A percentile compares a stretch with the other conserved stretches of the same genome.
Evolutionary conservation across 2,113 vertebrate genomes (phyloP).

Genomic region (Pedionomus torquatus): DNA sequence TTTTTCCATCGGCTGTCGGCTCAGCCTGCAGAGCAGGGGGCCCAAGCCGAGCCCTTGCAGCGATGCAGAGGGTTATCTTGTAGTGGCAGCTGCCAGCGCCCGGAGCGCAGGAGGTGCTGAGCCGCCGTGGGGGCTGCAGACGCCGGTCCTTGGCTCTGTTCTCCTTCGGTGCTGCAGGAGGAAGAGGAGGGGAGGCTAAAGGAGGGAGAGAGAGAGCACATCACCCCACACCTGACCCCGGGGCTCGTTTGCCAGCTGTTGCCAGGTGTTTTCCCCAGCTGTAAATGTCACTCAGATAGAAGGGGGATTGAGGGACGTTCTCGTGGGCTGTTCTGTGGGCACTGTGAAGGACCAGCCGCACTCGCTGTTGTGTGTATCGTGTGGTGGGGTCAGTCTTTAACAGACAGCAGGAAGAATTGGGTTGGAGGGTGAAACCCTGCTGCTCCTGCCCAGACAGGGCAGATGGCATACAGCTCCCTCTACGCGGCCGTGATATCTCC

Average conservation of each 20-base stretch:
- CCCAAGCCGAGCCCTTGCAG: background rate
- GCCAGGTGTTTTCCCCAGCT: too few species aligned
- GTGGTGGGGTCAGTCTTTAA: background rate
- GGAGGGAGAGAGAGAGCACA: background rate
- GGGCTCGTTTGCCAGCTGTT: too few species aligned
- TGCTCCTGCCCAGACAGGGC: background rate
- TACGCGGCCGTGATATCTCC: background rate
- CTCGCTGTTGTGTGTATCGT: background rate
- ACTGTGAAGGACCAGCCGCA: rapidly evolving
- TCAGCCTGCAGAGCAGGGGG: background rate
- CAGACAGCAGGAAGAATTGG: background rate
- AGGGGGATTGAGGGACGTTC: background rate
- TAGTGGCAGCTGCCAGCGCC: background rate
- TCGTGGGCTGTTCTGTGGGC: background rate
- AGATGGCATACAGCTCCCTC: background rate
- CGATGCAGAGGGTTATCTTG: background rate
- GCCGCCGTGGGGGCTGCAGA: background rate
- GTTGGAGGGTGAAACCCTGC: background rate
- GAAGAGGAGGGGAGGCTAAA: background rate
- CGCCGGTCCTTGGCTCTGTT: rapidly evolving
- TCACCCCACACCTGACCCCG: rapidly evolving
- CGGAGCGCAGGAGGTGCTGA: background rate
- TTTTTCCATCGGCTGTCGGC: background rate
- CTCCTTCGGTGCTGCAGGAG: rapidly evolving
- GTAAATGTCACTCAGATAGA: background rate